phyloP scores from a whole-genome alignment of 2,888 invertebrate genomes.

The Drosophila mercatorum region DNA sequence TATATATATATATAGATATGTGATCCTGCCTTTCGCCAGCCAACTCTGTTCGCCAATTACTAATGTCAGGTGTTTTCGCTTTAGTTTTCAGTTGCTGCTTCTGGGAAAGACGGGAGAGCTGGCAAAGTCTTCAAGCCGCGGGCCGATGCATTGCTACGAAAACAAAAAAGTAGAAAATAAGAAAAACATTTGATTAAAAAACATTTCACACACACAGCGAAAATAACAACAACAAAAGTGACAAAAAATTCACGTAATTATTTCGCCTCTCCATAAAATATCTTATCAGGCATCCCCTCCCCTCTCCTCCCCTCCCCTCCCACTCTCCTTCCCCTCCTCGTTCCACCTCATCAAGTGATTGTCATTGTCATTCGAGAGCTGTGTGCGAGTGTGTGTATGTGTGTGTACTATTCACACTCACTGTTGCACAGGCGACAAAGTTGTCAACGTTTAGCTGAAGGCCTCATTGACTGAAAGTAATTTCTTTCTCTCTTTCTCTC shows the following conservation, averaged over 20 bases:
- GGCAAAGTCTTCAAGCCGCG: constrained; percentile 44
- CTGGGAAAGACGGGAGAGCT: constrained; percentile 1
- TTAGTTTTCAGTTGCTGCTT: not conserved
- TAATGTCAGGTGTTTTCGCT: constrained; percentile 1
- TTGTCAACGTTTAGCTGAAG: constrained; percentile 31
- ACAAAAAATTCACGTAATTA: constrained; percentile 60
- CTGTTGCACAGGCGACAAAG: constrained; percentile 23
- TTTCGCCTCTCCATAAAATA: constrained; percentile 51
- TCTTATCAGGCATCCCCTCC: constrained; percentile 31
- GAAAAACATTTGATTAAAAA: constrained; percentile 30
- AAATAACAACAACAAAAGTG: constrained; percentile 18
- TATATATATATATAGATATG: not conserved
- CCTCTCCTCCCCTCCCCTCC: too few species aligned
- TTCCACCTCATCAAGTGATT: constrained; percentile 32
- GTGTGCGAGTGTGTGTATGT: constrained; percentile 19
- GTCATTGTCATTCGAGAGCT: constrained; percentile 41
- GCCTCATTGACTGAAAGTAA: constrained; percentile 69
- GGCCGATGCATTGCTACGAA: constrained; percentile 61
- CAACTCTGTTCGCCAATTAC: constrained; percentile 24
- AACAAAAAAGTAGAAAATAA: constrained; percentile 17
- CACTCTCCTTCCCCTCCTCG: not conserved
- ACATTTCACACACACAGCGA: constrained; percentile 46
- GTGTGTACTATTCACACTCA: constrained; percentile 23
- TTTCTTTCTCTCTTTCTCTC: constrained; percentile 2
- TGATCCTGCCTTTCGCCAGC: not conserved